Conservation (phyloP, 2,888 invertebrate species). For the Apodemia mormo region DNA sequence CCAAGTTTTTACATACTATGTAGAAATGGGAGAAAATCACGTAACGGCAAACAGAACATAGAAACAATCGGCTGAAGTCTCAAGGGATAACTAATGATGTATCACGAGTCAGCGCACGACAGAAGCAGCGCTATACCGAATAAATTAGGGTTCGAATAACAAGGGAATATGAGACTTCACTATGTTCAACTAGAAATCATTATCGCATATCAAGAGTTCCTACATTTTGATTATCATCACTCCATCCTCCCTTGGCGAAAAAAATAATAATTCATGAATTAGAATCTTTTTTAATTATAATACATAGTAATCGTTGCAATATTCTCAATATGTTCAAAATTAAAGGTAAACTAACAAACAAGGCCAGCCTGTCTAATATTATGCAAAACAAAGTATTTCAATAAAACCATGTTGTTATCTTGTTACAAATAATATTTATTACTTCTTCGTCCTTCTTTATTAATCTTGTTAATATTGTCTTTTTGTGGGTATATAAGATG, state of each 20-base stretch:
- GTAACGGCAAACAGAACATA: neutral
- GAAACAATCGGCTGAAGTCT: neutral
- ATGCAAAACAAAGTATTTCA: too few relatives aligned
- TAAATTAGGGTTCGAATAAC: neutral
- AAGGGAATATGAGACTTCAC: neutral
- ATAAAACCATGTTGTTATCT: too few relatives aligned
- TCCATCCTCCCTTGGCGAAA: neutral
- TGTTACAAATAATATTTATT: too few relatives aligned
- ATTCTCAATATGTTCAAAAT: neutral
- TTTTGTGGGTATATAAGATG: too few relatives aligned
- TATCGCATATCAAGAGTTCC: neutral
- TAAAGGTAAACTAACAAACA: neutral
- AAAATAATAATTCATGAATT: neutral
- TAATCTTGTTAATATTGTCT: too few relatives aligned
- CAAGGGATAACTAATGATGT: conserved; percentile 17
- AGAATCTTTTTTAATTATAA: neutral
- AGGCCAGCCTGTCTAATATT: too few relatives aligned
- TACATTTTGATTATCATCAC: neutral
- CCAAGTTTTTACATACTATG: neutral
- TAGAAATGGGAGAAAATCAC: neutral
- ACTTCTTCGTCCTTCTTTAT: too few relatives aligned
- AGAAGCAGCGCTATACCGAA: neutral
- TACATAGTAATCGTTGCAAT: neutral
- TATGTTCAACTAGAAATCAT: neutral
- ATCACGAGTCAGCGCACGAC: conserved; percentile 10